A percentile compares a stretch with the other conserved stretches of the same genome.
Evolutionary conservation across 2,888 invertebrate species (phyloP).

Genomic region (Eupithecia pulchellata): DNA sequence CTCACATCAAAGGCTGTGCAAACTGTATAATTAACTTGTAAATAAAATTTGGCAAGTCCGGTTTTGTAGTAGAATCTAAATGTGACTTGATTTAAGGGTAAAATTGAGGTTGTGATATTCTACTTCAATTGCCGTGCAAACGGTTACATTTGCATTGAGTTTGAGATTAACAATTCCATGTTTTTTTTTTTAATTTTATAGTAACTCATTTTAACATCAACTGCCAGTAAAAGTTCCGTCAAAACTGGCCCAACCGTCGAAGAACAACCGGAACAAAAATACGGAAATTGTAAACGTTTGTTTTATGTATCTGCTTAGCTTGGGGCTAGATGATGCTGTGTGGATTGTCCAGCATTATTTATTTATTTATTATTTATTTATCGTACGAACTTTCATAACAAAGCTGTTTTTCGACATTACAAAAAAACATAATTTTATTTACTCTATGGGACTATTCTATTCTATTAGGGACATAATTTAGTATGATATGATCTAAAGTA

Average conservation of each 20-base stretch:
- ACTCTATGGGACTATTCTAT: too few relatives aligned
- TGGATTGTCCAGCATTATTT: too few relatives aligned
- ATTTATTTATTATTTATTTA: too few relatives aligned
- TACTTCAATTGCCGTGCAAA: not conserved
- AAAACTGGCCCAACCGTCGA: not conserved
- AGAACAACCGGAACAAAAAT: not conserved
- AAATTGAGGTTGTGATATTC: not conserved
- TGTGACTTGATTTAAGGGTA: not conserved
- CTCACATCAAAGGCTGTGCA: conserved; percentile 1
- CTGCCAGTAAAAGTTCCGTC: not conserved
- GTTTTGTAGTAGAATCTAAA: not conserved
- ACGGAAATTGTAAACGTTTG: not conserved
- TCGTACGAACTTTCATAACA: not conserved
- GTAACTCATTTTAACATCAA: not conserved
- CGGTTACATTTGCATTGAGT: not conserved
- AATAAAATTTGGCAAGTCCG: not conserved
- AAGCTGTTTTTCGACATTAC: not conserved
- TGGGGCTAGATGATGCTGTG: too few relatives aligned
- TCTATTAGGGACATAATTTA: too few relatives aligned
- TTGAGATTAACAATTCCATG: not conserved
- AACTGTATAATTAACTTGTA: not conserved
- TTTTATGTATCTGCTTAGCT: too few relatives aligned
- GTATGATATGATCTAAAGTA: too few relatives aligned
- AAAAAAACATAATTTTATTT: not conserved
- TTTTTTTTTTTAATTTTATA: not conserved